Evolutionary conservation across 2,113 vertebrate genomes (phyloP).

Genomic region (Alectura lathami): DNA sequence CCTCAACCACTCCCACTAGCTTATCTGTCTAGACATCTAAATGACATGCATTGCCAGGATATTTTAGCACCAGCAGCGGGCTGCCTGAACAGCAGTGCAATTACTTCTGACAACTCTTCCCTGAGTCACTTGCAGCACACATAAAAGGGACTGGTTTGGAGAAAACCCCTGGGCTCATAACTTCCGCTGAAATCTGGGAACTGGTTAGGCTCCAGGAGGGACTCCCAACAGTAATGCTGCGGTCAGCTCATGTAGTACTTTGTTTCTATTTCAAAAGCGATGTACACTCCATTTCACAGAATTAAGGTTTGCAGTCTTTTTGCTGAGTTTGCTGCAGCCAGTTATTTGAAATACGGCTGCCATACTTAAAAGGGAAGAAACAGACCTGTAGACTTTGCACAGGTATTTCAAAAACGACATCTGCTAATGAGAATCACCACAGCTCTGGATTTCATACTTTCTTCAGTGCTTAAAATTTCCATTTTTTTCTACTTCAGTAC

Average conservation of each 20-base stretch:
- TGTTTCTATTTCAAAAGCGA: neutral
- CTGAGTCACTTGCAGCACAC: neutral
- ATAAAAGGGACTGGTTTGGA: neutral
- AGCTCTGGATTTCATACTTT: neutral
- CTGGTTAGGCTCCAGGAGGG: neutral
- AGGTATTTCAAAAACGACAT: neutral
- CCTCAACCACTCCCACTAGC: neutral
- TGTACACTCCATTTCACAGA: fast-evolving
- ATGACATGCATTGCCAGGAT: neutral
- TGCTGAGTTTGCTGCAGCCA: neutral
- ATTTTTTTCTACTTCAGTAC: neutral
- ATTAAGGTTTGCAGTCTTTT: neutral
- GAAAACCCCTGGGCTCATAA: neutral
- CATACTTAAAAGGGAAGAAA: neutral
- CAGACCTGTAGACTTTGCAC: neutral
- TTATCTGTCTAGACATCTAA: slow-evolving; percentile 23
- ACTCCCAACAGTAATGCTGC: neutral
- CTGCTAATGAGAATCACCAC: neutral
- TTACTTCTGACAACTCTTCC: neutral
- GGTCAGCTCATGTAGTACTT: neutral
- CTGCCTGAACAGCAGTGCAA: neutral
- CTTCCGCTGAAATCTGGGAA: neutral
- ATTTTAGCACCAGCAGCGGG: neutral
- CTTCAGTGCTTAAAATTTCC: neutral
- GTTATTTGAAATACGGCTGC: neutral